Conservation (phyloP, 2,113 vertebrate species). For the Catharus bicknelli region DNA sequence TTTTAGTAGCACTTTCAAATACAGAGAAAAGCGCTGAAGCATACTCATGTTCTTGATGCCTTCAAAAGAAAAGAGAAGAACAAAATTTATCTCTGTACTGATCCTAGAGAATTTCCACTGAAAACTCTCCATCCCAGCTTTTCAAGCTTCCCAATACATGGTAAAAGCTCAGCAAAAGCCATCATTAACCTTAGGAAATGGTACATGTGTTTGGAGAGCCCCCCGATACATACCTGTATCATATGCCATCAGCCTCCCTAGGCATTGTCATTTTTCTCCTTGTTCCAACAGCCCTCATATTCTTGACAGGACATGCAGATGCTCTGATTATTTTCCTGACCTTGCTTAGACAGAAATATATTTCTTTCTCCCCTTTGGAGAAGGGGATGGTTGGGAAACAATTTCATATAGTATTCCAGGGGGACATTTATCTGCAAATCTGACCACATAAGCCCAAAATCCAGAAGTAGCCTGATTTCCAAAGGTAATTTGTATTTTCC, state of each 20-base stretch:
- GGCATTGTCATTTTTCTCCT: accelerated
- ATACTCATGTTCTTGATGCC: not conserved
- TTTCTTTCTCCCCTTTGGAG: not conserved
- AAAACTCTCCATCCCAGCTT: not conserved
- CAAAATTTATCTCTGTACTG: not conserved
- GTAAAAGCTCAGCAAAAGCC: not conserved
- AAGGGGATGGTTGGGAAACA: accelerated
- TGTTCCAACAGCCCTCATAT: not conserved
- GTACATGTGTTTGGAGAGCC: not conserved
- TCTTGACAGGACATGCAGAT: not conserved
- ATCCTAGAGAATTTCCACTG: not conserved
- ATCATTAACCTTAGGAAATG: not conserved
- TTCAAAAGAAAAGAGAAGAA: not conserved
- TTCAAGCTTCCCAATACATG: not conserved
- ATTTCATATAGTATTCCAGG: not conserved
- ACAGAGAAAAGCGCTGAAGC: not conserved
- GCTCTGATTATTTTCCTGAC: not conserved
- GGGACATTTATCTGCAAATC: not conserved
- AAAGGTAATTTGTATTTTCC: conserved; percentile 30
- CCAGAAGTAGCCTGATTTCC: not conserved
- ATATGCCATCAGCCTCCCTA: not conserved
- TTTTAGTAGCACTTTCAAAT: not conserved
- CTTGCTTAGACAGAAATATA: not conserved
- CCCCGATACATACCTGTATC: not conserved
- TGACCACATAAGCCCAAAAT: not conserved